These are phyloP conservation scores for Hesperophylax magnus DNA, from an alignment of 1,140 invertebrate species.

Conservation along the genomic window DNA sequence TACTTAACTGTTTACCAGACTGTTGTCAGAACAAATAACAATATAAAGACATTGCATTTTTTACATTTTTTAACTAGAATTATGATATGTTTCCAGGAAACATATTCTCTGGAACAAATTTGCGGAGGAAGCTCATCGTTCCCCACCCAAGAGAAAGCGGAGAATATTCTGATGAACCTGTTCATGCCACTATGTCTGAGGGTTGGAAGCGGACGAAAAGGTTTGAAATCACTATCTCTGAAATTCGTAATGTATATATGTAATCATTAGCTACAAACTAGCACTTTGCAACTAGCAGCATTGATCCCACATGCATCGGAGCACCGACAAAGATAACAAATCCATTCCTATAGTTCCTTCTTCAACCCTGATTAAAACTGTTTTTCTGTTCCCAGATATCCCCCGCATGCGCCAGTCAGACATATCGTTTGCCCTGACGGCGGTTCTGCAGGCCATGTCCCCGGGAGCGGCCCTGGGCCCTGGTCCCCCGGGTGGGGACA, in stretches of 20 bases:
- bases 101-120: slow-evolving; percentile 94
- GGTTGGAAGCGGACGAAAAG: slow-evolving; percentile 93
- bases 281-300: too few relatives aligned
- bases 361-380: too few relatives aligned
- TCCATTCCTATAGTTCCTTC: too few relatives aligned
- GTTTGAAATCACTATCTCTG: slow-evolving; percentile 64
- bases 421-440: slow-evolving; percentile 91
- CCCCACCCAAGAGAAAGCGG: slow-evolving; percentile 90
- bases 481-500: slow-evolving; percentile 65
- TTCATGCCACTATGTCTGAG: slow-evolving; percentile 95
- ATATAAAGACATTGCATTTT: neutral
- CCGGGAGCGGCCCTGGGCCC: slow-evolving; percentile 80
- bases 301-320: too few relatives aligned
- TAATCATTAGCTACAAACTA: too few relatives aligned
- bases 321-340: too few relatives aligned
- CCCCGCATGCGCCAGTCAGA: slow-evolving; percentile 91
- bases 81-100: slow-evolving; percentile 77
- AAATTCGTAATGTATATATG: too few relatives aligned
- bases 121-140: slow-evolving; percentile 92
- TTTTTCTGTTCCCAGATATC: slow-evolving; percentile 78
- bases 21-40: too few relatives aligned
- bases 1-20: too few relatives aligned
- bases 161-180: slow-evolving; percentile 96
- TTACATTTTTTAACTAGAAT: neutral
- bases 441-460: slow-evolving; percentile 90